Conservation (phyloP, 2,888 invertebrate species). For the Helleia helle region DNA sequence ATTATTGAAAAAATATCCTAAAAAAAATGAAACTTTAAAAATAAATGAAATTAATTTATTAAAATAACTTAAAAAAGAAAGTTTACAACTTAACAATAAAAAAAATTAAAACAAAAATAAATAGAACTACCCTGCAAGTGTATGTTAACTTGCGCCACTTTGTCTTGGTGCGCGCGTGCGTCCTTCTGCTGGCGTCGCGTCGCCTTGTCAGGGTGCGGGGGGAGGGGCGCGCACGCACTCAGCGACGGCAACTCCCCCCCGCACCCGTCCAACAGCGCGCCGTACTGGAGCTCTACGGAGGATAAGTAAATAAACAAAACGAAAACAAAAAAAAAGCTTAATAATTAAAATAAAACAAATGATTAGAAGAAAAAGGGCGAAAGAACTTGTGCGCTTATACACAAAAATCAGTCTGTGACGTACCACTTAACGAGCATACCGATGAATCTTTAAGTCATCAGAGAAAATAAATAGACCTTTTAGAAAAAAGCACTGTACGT, state of each 20-base stretch:
- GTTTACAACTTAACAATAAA: no score
- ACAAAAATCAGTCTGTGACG: no score
- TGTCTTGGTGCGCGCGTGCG: constrained; percentile 81
- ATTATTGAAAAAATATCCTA: no score
- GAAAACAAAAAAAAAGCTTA: constrained; percentile 22
- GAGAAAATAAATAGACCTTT: no score
- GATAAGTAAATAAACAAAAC: constrained; percentile 30
- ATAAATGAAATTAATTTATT: background rate
- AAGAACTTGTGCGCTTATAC: no score
- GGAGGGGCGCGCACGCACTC: constrained; percentile 65
- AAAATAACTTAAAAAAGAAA: background rate
- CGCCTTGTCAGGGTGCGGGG: constrained; percentile 76
- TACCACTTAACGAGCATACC: no score
- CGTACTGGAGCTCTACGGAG: constrained; percentile 72
- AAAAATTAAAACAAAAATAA: constrained; percentile 10
- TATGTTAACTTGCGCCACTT: constrained; percentile 85
- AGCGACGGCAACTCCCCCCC: constrained; percentile 70
- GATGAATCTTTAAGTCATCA: no score
- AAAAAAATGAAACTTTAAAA: no score
- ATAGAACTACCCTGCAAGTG: constrained; percentile 83
- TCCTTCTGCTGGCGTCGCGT: constrained; percentile 70
- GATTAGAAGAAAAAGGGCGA: constrained; percentile 17
- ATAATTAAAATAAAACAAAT: constrained; percentile 19
- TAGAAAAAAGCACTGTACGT: no score
- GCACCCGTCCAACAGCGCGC: constrained; percentile 68